Conservation (phyloP, 1,140 invertebrate genomes). For the Lasaia peninsularis region DNA sequence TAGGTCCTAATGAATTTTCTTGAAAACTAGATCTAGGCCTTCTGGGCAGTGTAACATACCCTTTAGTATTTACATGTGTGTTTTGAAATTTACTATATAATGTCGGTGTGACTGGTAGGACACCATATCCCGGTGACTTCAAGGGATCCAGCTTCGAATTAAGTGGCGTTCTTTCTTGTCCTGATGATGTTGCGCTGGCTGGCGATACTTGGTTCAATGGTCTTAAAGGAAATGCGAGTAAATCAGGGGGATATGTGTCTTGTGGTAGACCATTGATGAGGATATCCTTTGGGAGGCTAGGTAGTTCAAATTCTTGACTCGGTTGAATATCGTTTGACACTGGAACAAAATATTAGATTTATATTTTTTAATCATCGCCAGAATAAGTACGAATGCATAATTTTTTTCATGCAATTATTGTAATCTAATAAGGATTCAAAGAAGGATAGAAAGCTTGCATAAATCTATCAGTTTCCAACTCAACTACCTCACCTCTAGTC, state of each 20-base stretch:
- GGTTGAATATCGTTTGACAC: conserved; percentile 76
- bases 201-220: conserved; percentile 79
- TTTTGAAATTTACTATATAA: conserved; percentile 82
- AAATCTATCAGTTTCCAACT: too few species aligned
- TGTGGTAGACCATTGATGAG: conserved; percentile 70
- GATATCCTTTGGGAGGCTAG: conserved; percentile 64
- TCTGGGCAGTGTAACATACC: conserved; percentile 90
- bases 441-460: too few species aligned
- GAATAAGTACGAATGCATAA: too few species aligned
- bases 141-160: conserved; percentile 63
- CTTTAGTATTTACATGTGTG: conserved; percentile 79
- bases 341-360: conserved; percentile 16
- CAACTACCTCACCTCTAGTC: too few species aligned
- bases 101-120: conserved; percentile 77
- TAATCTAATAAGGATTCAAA: too few species aligned
- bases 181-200: conserved; percentile 82
- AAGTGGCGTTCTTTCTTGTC: conserved; percentile 54
- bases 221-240: conserved; percentile 86
- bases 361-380: too few species aligned
- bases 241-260: conserved; percentile 85
- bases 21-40: conserved; percentile 85
- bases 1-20: conserved; percentile 72
- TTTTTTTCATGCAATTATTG: too few species aligned
- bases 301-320: conserved; percentile 72
- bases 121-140: conserved; percentile 76